Base-by-base conservation (phyloP, 2,888 invertebrate species). In the Aspidiotus destructor region DNA sequence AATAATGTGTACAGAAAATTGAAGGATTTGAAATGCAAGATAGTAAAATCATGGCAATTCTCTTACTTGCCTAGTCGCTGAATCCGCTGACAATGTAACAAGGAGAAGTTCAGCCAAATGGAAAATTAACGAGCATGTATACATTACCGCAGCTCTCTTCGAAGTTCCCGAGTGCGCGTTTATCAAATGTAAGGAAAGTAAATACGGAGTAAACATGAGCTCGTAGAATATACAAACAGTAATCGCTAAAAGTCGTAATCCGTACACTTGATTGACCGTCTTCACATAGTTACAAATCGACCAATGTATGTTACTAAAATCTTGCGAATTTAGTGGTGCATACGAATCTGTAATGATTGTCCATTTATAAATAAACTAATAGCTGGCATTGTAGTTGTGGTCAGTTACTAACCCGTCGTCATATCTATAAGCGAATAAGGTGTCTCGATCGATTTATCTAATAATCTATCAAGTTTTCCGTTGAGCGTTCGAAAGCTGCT, bases 181-280 rank as follows among this genome's bases (percentile, higher is more conserved):
- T 9, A 69, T 62, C 28, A 69, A 62, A 62, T 69, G 41, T 15
- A 69, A 55, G 2, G 62, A 53, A 15, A 62, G 54, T 6, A 62
- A 10, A 15, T 69, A 69, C 13, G 69, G 69, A 16, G 62, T 69
- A 48, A 69, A 69, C 69, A 69, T 69, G 8, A 69, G 15, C 53
- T 69, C 62, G 44, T 69, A 62, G 48, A 62, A 69, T 13, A 62
- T 62, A 40, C 62, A 62, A 54, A 69, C 42, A 7, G 62, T 69
- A 5, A 69, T n/a, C 1, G 48, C 16, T 10, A 44, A 15, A 17
- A 69, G 57, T 44, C 69, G 44, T 55, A 69, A n/a, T 41, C 69
- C 41, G 58, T 57, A 57, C 17, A 40, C 52, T 58, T 60, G 52
- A 40, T 67, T 67, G 15, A 67, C 57, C 28, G 28, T 60, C 17